Base-by-base conservation (phyloP, 2,888 invertebrate genomes). In the Cephus sareptanus region DNA sequence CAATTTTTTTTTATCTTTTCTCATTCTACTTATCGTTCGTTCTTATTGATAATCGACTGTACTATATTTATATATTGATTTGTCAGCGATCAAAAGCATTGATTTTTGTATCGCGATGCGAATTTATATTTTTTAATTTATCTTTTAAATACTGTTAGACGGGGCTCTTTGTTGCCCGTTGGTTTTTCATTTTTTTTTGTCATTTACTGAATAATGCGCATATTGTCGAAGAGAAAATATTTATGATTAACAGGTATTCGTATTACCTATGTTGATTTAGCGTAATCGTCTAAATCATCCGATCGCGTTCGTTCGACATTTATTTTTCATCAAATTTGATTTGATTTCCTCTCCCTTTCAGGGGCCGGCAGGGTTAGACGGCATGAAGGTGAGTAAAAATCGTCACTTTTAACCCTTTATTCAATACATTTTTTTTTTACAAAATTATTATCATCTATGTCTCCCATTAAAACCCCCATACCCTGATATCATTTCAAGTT, bases 291-390 rank as follows among this genome's bases (percentile, higher is more conserved):
- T 73, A 73, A 34, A 33, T 71, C 71, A 34, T 71, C 31, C n/a
- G 12, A 56, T 33, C 56, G 33, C 75, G 56, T 40, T 75, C 75
- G 11, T 75, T 35, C 30, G n/a, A 75, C 30, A 75, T 75, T 56
- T 85, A 84, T 82, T 79, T 77, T 85, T 81, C 84, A 83, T 85
- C 87, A 88, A 89, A 87, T 89, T 89, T 91, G 89, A 92, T 90
- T 92, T 92, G 86, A 84, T 89, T 94, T 94, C 92, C 94, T 94
- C 92, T 93, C 91, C 92, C 89, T 91, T 92, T 93, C 95, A 98
- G 98, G 98, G 98, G 92, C 96, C 97, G 86, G 96, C 97, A 83
- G 98, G 98, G 92, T 95, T 98, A 92, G 98, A 98, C 93, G 98
- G 98, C 92, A 97, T 98, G 96, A 98, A 98, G 96, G 97, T 97